These are phyloP conservation scores for Bucorvus abyssinicus DNA, from an alignment of 2,797 vertebrate species.

Conservation along the genomic window DNA sequence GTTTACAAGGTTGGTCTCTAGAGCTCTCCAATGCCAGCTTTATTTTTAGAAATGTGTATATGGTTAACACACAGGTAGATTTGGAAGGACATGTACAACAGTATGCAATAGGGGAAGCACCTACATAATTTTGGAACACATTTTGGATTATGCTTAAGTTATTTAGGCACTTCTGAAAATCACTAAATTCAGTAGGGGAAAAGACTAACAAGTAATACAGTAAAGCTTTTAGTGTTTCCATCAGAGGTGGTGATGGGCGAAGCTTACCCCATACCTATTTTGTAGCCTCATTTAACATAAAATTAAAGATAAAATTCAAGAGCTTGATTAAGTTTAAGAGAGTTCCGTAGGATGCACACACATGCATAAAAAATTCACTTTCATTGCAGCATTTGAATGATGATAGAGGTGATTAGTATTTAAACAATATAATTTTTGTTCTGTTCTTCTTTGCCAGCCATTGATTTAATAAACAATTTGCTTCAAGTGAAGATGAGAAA, in stretches of 20 bases:
- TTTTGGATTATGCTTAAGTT: not conserved
- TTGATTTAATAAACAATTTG: constrained; percentile 97
- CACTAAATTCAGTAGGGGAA: not conserved
- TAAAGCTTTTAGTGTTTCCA: not conserved
- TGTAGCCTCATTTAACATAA: not conserved
- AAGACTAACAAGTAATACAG: not conserved
- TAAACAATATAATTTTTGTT: not conserved
- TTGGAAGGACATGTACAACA: not conserved
- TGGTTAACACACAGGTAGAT: not conserved
- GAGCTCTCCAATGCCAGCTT: not conserved
- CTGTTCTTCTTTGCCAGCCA: constrained; percentile 78
- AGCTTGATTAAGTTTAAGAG: not conserved
- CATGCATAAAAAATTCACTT: not conserved
- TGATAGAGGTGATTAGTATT: not conserved
- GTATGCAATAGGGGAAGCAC: not conserved
- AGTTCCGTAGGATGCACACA: not conserved
- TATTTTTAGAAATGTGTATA: not conserved
- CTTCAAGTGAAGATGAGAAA: constrained; percentile 99
- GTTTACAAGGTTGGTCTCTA: not conserved
- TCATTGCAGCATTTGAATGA: not conserved
- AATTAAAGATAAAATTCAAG: not conserved
- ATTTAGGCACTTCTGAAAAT: not conserved
- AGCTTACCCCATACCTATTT: not conserved
- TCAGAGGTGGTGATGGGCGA: not conserved
- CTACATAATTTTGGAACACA: not conserved